Evolutionary conservation across 2,113 vertebrate genomes (phyloP), one percentile per base, ranked within the genome.

Genomic region (Hyaena hyaena): DNA sequence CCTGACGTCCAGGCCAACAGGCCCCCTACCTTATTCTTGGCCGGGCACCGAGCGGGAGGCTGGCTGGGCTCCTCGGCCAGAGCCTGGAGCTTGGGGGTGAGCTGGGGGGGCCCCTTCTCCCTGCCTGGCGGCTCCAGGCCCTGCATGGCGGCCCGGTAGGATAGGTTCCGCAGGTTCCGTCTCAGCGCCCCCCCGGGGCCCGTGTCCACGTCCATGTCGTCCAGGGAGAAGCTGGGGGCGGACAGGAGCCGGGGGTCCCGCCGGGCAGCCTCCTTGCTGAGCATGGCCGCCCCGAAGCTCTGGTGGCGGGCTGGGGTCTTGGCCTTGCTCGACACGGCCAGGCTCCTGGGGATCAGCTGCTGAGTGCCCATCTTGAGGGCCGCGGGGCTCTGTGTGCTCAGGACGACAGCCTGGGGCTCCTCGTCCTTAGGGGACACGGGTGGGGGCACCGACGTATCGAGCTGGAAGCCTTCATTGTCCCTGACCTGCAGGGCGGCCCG

Each of bases 101-200:
- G 39, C 7, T 24, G 98, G 0, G 0, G 1, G 0, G 93, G 31
- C 71, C 88, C 96, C 0, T 0, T 31, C 4, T 95, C 96, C 0
- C 97, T 1, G 0, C 95, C 79, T 0, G 97, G 98, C 0, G 94
- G 65, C 73, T 98, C 98, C 55, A 95, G 91, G 24, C 98, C 98
- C 97, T 98, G 99, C 98, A 99, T 99, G 26, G 99, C 99, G 0
- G 98, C 99, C 1, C 99, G 99, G 98, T 99, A 99, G 0, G 99
- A 99, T 97, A 98, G 99, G 98, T 99, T 99, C 97, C 99, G 98
- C 74, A 99, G 98, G 96, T 99, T 99, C 55, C 99, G 99, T 55
- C 98, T 98, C 74, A 99, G 95, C 7, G 84, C 1, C 1, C 98
- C 98, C 1, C 98, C 98, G 0, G 98, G 96, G 0, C 98, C 98